Evolutionary conservation across 2,797 vertebrate genomes (phyloP).

Genomic region (Linurgus olivaceus): DNA sequence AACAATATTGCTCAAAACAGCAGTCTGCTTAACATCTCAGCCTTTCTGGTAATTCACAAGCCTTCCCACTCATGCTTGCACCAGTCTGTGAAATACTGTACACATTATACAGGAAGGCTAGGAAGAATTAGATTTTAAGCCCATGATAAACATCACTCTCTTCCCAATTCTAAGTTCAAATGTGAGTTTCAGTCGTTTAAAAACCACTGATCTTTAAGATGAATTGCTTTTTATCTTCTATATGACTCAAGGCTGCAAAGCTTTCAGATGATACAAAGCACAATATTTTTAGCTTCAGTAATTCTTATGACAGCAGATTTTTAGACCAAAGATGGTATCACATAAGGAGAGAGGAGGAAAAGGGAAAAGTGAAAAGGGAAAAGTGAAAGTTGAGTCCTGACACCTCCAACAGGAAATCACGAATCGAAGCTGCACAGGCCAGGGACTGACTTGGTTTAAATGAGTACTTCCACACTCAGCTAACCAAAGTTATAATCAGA

Average conservation of each 20-base stretch:
- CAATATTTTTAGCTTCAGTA: not conserved
- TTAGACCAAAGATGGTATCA: not conserved
- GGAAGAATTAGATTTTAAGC: slow-evolving; percentile 13
- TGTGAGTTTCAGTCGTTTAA: not conserved
- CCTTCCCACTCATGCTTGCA: not conserved
- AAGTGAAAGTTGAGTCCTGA: not conserved
- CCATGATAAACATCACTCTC: not conserved
- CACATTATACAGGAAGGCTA: not conserved
- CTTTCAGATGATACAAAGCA: slow-evolving; percentile 4
- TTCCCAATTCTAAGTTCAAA: not conserved
- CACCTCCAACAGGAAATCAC: not conserved
- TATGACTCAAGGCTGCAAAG: slow-evolving; percentile 7
- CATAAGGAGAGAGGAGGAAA: not conserved
- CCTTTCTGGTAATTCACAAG: not conserved
- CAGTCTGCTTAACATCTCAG: not conserved
- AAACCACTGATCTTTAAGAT: not conserved
- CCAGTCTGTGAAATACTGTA: not conserved
- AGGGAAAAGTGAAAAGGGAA: not conserved
- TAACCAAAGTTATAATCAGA: not conserved
- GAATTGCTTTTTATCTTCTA: not conserved
- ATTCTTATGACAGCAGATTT: slow-evolving; percentile 20
- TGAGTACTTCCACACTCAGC: not conserved
- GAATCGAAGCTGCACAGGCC: not conserved
- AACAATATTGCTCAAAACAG: not conserved
- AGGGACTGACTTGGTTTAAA: not conserved